Evolutionary conservation across 1,140 invertebrate genomes (phyloP).

Genomic region (Drosophila takahashii): DNA sequence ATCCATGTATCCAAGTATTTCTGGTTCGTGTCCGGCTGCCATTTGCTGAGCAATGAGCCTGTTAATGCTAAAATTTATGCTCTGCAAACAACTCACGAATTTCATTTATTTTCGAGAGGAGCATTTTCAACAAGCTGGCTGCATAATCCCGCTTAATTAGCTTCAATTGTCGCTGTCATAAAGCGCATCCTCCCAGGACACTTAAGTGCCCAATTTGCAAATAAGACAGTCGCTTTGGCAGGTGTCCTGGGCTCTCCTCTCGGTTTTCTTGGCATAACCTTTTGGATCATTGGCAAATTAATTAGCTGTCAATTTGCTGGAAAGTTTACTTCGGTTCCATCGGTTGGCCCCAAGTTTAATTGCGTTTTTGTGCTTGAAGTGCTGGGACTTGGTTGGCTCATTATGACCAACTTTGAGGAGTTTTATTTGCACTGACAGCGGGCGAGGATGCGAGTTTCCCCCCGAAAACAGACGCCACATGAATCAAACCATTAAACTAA

Average conservation of each 20-base stretch:
- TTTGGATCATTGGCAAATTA: slow-evolving; percentile 69
- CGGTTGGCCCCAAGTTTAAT: slow-evolving; percentile 53
- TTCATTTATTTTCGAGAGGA: slow-evolving; percentile 59
- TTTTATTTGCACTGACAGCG: slow-evolving; percentile 48
- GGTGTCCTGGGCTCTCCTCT: slow-evolving; percentile 16
- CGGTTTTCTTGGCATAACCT: slow-evolving; percentile 22
- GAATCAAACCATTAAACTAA: slow-evolving; percentile 61
- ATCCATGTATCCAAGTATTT: slow-evolving; percentile 24
- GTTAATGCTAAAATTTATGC: slow-evolving; percentile 67
- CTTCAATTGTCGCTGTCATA: slow-evolving; percentile 69
- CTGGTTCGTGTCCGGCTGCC: slow-evolving; percentile 31
- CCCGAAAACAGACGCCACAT: slow-evolving; percentile 40
- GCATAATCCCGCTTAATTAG: slow-evolving; percentile 66
- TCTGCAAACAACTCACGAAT: slow-evolving; percentile 65
- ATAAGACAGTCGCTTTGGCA: slow-evolving; percentile 30
- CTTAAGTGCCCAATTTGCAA: slow-evolving; percentile 54
- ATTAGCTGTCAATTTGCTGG: slow-evolving; percentile 71
- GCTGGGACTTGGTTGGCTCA: slow-evolving; percentile 33
- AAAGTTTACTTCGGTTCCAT: slow-evolving; percentile 46
- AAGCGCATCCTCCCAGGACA: slow-evolving; percentile 54
- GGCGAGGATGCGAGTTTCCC: slow-evolving; percentile 1
- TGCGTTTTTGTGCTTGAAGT: slow-evolving; percentile 59
- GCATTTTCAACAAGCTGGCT: slow-evolving; percentile 28
- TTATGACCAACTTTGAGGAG: slow-evolving; percentile 53
- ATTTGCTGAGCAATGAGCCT: slow-evolving; percentile 56